Base-by-base conservation (phyloP, 92 coral and sea anemone genomes). In the Epizoanthus fatuus region DNA sequence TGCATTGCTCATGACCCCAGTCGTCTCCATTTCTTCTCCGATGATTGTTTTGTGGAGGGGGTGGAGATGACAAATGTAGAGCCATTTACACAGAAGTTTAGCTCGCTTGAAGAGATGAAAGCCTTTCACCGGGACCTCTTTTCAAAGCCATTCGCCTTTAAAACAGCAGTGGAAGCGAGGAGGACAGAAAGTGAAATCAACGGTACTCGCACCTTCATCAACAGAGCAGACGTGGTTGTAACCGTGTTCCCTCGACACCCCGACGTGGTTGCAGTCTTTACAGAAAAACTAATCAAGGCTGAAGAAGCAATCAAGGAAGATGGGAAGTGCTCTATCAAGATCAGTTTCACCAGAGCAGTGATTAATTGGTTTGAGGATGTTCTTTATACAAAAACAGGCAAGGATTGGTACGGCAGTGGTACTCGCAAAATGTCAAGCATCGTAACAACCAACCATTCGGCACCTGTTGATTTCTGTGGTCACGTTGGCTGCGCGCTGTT, bases 71-170 rank as follows among this genome's bases (percentile, higher is more conserved):
- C 2, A 29, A 29, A 29, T 29, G 35, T 29, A 29, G 2, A 29
- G 35, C 35, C 81, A 16, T 75, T 75, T 63, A 57, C 65, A 13
- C 81, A 75, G 81, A 75, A 75, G 81, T 75, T 75, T 35, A 66
- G 19, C 52, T 55, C 66, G 4, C 7, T 75, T 6, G 81, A 75
- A 7, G 81, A 75, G 53, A 75, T 75, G 45, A 75, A 75, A 57
- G 81, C 81, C 17, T 75, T 75, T 38, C 81, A 75, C 32, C 29
- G 67, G 53, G 81, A 29, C 20, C 81, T 75, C 44, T 57, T 75
- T 66, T 75, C 81, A 35, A 75, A 75, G 81, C 81, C 81, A 57
- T 75, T 75, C 58, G 81, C 81, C 19, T 75, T 75, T 53, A 75
- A 56, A 51, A 75, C 81, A 14, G 58, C n/a, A 38, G 13, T 75